Percentiles rank a stretch among this genome's conserved stretches.
These are phyloP conservation scores for Panulirus ornatus DNA, from an alignment of 1,140 invertebrate species.

Conservation along the genomic window DNA sequence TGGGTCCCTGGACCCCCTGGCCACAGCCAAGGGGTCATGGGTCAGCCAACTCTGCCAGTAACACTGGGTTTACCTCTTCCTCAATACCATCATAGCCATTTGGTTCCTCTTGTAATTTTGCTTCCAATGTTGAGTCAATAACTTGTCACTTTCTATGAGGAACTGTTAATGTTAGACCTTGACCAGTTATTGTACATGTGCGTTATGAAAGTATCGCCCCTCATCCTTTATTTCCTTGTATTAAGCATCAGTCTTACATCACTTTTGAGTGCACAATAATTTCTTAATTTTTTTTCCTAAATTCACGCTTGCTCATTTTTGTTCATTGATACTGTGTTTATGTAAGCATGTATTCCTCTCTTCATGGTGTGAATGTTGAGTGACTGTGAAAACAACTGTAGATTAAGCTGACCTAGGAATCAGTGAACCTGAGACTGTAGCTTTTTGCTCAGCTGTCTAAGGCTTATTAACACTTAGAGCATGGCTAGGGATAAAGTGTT, in stretches of 20 bases:
- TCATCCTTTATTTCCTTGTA: constrained; percentile 61
- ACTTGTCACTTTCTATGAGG: constrained; percentile 68
- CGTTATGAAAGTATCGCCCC: constrained; percentile 68
- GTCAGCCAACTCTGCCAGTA: constrained; percentile 70
- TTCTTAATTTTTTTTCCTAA: constrained; percentile 48
- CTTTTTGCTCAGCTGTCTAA: constrained; percentile 72
- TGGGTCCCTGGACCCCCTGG: constrained; percentile 62
- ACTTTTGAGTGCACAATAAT: constrained; percentile 69
- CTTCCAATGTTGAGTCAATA: constrained; percentile 71
- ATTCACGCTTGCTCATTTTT: constrained; percentile 70
- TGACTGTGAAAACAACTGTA: constrained; percentile 64
- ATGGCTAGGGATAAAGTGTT: constrained; percentile 67
- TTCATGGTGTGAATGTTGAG: constrained; percentile 65
- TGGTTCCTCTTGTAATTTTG: constrained; percentile 70
- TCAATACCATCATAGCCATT: constrained; percentile 72
- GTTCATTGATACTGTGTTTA: constrained; percentile 70
- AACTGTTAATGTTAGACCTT: constrained; percentile 68
- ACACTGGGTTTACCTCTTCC: constrained; percentile 72
- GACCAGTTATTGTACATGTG: constrained; percentile 70
- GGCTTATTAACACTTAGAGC: constrained; percentile 68
- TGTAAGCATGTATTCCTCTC: constrained; percentile 66
- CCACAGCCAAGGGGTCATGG: constrained; percentile 61
- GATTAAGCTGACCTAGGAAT: constrained; percentile 70
- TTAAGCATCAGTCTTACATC: constrained; percentile 60
- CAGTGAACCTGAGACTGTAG: constrained; percentile 69